A percentile compares a stretch with the other conserved stretches of the same genome.
These are phyloP conservation scores for Argentina silus DNA, from an alignment of 2,797 vertebrate species.

Conservation along the genomic window DNA sequence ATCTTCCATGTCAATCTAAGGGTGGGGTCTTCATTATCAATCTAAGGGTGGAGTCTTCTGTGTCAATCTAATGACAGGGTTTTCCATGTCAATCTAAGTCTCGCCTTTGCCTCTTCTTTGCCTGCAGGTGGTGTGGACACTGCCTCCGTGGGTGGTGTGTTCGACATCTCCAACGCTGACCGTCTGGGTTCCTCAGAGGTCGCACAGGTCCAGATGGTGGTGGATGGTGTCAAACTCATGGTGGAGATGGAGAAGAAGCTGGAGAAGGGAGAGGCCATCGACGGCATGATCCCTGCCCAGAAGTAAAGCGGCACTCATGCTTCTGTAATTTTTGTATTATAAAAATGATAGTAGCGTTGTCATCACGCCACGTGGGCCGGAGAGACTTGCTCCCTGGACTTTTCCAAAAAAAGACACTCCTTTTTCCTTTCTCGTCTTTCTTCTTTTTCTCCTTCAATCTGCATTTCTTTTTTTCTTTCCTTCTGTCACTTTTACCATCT, in stretches of 20 bases:
- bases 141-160: conserved; percentile 89
- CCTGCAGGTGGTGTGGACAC: conserved; percentile 92
- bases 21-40: too few species aligned
- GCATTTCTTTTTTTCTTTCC: conserved; percentile 30
- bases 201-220: conserved; percentile 93
- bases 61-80: too few species aligned
- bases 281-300: conserved; percentile 95
- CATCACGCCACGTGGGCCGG: conserved; percentile 53
- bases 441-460: conserved; percentile 33
- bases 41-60: too few species aligned
- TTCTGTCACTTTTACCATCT: conserved; percentile 38
- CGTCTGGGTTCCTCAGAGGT: conserved; percentile 95
- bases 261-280: conserved; percentile 91
- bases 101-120: background rate
- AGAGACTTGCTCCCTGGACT: conserved; percentile 26
- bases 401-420: conserved; percentile 59
- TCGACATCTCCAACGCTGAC: conserved; percentile 96
- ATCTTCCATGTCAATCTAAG: too few species aligned
- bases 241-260: conserved; percentile 98
- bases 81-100: background rate
- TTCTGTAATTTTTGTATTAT: conserved; percentile 67
- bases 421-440: conserved; percentile 37
- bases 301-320: conserved; percentile 74
- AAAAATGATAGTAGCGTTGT: conserved; percentile 58
- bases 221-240: conserved; percentile 97